Percentiles rank a stretch among this genome's conserved stretches.
These are phyloP conservation scores for Gobionotothen gibberifrons DNA, from an alignment of 2,797 vertebrate species.

Conservation along the genomic window DNA sequence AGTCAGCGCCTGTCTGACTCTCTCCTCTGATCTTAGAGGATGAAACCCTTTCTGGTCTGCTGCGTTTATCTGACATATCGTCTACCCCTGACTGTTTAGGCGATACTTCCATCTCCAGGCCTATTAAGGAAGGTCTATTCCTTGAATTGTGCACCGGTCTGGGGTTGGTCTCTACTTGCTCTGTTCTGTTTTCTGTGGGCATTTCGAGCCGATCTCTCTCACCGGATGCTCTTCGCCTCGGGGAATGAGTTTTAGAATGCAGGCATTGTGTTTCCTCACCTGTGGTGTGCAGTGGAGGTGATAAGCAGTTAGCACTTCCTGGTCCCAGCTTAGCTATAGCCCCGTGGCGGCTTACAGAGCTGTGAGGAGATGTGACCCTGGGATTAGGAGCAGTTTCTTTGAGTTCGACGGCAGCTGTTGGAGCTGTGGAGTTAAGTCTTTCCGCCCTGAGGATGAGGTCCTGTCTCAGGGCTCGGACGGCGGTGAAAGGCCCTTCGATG, in stretches of 20 bases:
- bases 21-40: not conserved
- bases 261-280: constrained; percentile 34
- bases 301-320: constrained; percentile 25
- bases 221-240: constrained; percentile 1
- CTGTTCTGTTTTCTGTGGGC: not conserved
- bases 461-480: constrained; percentile 51
- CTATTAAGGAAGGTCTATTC: constrained; percentile 26
- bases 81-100: constrained; percentile 1
- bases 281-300: constrained; percentile 29
- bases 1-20: not conserved
- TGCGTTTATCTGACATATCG: not conserved
- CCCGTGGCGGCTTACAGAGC: constrained; percentile 21
- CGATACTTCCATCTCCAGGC: constrained; percentile 5
- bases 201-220: not conserved
- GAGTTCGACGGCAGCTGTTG: constrained; percentile 3
- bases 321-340: constrained; percentile 32
- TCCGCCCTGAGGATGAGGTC: constrained; percentile 52
- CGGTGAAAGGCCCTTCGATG: constrained; percentile 66
- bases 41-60: constrained; percentile 1
- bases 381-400: constrained; percentile 40
- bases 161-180: not conserved
- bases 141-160: constrained; percentile 12
- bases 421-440: not conserved
- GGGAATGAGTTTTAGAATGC: constrained; percentile 22
- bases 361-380: constrained; percentile 20